These are phyloP conservation scores for Martes martes DNA, from an alignment of 2,113 vertebrate genomes.

Conservation along the genomic window DNA sequence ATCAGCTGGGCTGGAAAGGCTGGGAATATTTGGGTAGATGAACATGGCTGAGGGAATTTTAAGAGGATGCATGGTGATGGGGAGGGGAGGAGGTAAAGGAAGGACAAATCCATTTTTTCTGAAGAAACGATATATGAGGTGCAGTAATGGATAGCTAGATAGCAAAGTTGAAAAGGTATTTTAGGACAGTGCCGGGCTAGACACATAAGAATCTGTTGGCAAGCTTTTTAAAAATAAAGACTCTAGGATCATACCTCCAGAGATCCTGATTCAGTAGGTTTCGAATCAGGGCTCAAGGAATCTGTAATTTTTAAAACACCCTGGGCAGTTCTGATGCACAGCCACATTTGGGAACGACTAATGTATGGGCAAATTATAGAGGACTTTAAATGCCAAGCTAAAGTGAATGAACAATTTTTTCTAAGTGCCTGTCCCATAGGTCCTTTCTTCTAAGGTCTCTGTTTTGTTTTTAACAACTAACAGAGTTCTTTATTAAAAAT, in stretches of 20 bases:
- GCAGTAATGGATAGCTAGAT: not conserved
- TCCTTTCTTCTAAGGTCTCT: not conserved
- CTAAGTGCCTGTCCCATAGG: not conserved
- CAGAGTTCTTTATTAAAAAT: conserved; percentile 18
- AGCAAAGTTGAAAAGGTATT: not conserved
- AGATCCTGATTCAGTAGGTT: not conserved
- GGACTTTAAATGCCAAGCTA: not conserved
- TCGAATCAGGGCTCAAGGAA: not conserved
- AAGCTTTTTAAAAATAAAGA: not conserved
- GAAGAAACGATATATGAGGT: not conserved
- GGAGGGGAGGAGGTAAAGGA: not conserved
- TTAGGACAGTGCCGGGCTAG: not conserved
- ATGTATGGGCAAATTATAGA: not conserved
- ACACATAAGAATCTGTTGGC: not conserved
- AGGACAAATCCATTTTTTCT: not conserved
- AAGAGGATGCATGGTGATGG: fast-evolving
- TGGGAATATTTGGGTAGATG: not conserved
- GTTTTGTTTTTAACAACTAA: not conserved
- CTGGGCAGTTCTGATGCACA: not conserved
- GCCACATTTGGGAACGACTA: not conserved
- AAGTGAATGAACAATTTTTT: not conserved
- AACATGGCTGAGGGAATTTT: not conserved
- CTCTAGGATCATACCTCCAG: not conserved
- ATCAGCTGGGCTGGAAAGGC: not conserved
- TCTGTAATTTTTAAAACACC: not conserved